Conservation (phyloP, 2,888 invertebrate genomes). For the Lochmaea capreae region DNA sequence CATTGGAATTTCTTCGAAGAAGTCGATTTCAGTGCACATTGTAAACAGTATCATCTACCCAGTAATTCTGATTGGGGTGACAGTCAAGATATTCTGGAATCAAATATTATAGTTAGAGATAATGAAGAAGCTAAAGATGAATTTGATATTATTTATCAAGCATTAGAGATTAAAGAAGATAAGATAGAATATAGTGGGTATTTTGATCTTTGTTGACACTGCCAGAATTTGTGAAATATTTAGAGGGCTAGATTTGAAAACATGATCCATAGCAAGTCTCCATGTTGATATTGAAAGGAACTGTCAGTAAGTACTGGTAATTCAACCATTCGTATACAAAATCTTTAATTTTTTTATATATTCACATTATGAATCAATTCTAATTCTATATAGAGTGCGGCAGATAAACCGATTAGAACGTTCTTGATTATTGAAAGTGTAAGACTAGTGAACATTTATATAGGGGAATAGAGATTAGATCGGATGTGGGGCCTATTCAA, state of each 20-base stretch:
- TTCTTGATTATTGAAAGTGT: too few species aligned
- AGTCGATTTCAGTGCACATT: neutral
- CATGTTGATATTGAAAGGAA: too few species aligned
- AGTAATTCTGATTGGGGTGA: neutral
- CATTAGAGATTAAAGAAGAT: slow-evolving; percentile 13
- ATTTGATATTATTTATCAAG: slow-evolving; percentile 12
- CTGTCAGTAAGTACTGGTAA: too few species aligned
- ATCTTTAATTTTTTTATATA: too few species aligned
- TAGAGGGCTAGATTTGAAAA: neutral
- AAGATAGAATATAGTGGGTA: slow-evolving; percentile 10
- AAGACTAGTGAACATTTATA: too few species aligned
- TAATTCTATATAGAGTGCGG: too few species aligned
- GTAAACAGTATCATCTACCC: slow-evolving; percentile 1
- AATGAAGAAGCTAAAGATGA: slow-evolving; percentile 4
- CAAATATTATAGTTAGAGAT: neutral
- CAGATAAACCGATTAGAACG: too few species aligned
- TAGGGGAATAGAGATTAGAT: too few species aligned
- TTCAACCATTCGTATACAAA: too few species aligned
- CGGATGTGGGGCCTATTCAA: too few species aligned
- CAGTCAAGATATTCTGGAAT: neutral
- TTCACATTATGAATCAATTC: too few species aligned
- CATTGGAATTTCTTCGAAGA: slow-evolving; percentile 16
- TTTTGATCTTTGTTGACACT: slow-evolving; percentile 10
- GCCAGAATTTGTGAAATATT: neutral
- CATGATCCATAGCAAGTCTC: too few species aligned